Evolutionary conservation across 2,888 invertebrate genomes (phyloP).

Genomic region (Sarcophaga rosellei): DNA sequence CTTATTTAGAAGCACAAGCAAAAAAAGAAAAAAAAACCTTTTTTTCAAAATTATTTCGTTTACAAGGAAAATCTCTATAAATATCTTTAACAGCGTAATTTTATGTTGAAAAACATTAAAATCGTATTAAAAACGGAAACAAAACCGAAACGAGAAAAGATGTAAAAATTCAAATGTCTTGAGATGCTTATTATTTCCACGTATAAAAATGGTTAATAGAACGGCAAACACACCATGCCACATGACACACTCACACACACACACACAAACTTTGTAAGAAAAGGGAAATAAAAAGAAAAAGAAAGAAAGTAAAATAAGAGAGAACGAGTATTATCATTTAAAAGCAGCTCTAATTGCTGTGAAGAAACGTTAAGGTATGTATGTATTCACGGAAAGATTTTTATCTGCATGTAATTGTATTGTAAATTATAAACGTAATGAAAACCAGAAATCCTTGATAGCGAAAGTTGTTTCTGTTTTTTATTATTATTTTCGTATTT

Average conservation of each 20-base stretch:
- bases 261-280: slow-evolving; percentile 5
- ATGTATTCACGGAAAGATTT: slow-evolving; percentile 17
- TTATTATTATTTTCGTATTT: slow-evolving; percentile 7
- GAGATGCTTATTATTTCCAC: slow-evolving; percentile 24
- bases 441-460: slow-evolving; percentile 39
- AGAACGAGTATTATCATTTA: too few relatives aligned
- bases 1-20: neutral
- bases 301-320: neutral
- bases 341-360: slow-evolving; percentile 38
- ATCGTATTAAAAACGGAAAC: slow-evolving; percentile 34
- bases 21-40: neutral
- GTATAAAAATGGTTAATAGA: slow-evolving; percentile 8
- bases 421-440: slow-evolving; percentile 59
- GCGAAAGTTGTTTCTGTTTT: neutral
- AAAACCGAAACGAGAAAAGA: slow-evolving; percentile 24
- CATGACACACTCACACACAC: neutral
- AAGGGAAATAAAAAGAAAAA: neutral
- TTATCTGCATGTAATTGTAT: slow-evolving; percentile 54
- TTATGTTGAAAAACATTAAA: slow-evolving; percentile 39
- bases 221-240: neutral
- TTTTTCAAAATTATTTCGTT: neutral
- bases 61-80: slow-evolving; percentile 41
- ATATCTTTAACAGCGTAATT: slow-evolving; percentile 41
- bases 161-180: slow-evolving; percentile 35
- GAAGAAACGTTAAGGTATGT: slow-evolving; percentile 1